Evolutionary conservation across 2,797 vertebrate species (phyloP).

Genomic region (Choloepus didactylus): DNA sequence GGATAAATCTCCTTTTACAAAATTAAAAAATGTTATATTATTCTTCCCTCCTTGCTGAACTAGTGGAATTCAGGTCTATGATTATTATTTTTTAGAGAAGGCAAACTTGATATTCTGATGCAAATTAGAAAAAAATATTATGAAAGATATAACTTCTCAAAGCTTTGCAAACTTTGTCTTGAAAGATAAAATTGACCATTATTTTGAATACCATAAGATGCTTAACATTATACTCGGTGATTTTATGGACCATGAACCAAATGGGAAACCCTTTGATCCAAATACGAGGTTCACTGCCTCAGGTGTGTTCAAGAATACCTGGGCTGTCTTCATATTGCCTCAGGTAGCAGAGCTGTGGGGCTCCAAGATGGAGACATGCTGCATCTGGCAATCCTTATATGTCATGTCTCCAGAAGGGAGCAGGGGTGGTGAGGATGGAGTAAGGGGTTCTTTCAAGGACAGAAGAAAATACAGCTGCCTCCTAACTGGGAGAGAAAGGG

Average conservation of each 20-base stretch:
- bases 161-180: neutral
- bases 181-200: neutral
- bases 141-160: neutral
- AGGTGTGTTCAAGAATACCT: neutral
- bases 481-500: neutral
- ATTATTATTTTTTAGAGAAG: neutral
- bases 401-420: neutral
- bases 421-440: neutral
- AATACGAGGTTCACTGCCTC: neutral
- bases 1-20: neutral
- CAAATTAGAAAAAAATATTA: neutral
- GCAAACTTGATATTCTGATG: neutral
- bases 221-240: neutral
- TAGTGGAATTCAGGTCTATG: neutral
- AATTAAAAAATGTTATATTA: neutral
- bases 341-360: neutral
- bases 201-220: neutral
- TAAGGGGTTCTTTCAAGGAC: neutral
- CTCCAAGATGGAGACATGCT: accelerated
- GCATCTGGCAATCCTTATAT: neutral
- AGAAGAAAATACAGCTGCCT: accelerated
- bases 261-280: neutral
- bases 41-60: neutral
- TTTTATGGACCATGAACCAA: neutral
- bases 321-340: neutral